phyloP scores from a whole-genome alignment of 2,888 invertebrate genomes.

The Athalia rosae region DNA sequence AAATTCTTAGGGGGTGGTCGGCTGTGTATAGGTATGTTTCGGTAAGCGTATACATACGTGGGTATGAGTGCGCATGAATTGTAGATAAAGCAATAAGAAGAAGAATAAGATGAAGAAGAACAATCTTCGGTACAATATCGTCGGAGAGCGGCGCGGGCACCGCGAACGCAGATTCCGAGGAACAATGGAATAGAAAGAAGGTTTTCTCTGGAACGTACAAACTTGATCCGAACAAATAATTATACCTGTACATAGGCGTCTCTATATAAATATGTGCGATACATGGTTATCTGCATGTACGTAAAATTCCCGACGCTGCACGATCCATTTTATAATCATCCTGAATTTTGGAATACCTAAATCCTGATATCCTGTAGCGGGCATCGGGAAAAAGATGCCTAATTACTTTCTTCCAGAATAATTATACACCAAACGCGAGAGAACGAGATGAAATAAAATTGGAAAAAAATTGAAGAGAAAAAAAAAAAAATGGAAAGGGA shows the following conservation, averaged over 20 bases:
- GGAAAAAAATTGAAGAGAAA: not conserved
- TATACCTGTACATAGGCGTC: slow-evolving; percentile 17
- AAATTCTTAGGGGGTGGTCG: no score
- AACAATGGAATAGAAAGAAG: slow-evolving; percentile 65
- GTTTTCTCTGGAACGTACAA: slow-evolving; percentile 52
- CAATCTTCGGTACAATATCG: slow-evolving; percentile 60
- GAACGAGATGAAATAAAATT: not conserved
- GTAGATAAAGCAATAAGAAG: slow-evolving; percentile 49
- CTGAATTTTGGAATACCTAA: no score
- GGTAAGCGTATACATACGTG: no score
- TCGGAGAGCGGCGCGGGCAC: slow-evolving; percentile 49
- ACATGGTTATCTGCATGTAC: not conserved
- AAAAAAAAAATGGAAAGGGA: not conserved
- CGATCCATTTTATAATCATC: not conserved
- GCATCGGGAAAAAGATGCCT: no score
- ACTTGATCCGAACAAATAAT: slow-evolving; percentile 59
- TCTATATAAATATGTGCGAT: not conserved
- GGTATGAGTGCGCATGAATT: no score
- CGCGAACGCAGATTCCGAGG: slow-evolving; percentile 57
- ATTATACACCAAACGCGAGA: no score
- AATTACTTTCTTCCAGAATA: no score
- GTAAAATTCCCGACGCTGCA: not conserved
- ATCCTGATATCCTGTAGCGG: no score
- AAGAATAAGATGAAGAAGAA: slow-evolving; percentile 68
- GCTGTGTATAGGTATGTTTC: no score